Evolutionary conservation across 2,888 invertebrate species (phyloP), one percentile per base, ranked within the genome.

Genomic region (Andrena trimmerana): DNA sequence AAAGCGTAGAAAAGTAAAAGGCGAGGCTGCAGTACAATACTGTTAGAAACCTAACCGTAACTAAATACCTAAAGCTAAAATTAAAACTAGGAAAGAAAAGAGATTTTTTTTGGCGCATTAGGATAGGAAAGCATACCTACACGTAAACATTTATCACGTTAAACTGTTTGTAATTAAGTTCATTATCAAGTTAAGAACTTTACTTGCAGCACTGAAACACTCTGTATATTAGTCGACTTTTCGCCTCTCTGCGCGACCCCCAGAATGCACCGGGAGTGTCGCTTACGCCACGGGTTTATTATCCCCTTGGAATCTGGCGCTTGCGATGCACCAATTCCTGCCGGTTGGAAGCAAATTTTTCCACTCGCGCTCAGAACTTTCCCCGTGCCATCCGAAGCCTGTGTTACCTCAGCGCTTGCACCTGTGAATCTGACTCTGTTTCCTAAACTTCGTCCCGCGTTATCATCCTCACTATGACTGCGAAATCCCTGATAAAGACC

Each of bases 231-330:
- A 54, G 70, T 63, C 13, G 31, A 69, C 81, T 81, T 81, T 73
- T 59, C 42, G 73, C 81, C 73, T 66, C 52, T 62, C 57, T 42
- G n/a, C 42, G 57, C 66, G 72, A 54, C 10, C 66, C 20, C 60
- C 66, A 62, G 70, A 79, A 74, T 60, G 66, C 68, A 63, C 63
- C 80, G 71, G 80, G 75, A 80, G 80, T 59, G 75, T 80, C 71
- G 63, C 52, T 10, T n/a, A 59, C 82, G 10, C 24, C 57, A 24
- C 52, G 8, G 70, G 79, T 75, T 78, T 81, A 72, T 42, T 66
- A 48, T 57, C 6, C 57, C 13, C 29, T 57, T 36, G 54, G 57
- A 57, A 31, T 63, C 67, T 77, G 62, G 8, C 24, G 59, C 60
- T 27, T 57, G 24, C 57, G 10, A 57, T 57, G 10, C 3, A 27